Conservation (phyloP, 1,140 invertebrate genomes). For the Megalonaias nervosa region DNA sequence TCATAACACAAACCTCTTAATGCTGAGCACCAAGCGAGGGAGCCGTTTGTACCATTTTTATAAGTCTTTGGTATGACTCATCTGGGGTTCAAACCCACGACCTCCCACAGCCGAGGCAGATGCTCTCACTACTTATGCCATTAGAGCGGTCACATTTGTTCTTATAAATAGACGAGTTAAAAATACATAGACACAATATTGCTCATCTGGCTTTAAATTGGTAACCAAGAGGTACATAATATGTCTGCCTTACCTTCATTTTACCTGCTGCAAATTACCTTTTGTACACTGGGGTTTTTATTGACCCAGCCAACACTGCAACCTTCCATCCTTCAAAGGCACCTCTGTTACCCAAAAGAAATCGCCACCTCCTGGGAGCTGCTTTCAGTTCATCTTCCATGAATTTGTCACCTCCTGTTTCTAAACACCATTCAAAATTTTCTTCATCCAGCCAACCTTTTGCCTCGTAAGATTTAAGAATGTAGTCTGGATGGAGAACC, state of each 20-base stretch:
- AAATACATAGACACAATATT: background rate
- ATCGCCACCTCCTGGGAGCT: constrained; percentile 49
- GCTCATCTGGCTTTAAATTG: background rate
- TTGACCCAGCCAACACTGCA: constrained; percentile 46
- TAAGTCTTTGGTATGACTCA: no score
- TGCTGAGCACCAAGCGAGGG: no score
- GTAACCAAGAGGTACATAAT: background rate
- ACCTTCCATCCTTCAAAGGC: constrained; percentile 53
- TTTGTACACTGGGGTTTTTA: constrained; percentile 39
- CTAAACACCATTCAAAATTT: constrained; percentile 48
- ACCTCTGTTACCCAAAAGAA: constrained; percentile 21
- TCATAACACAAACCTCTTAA: no score
- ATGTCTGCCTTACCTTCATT: background rate
- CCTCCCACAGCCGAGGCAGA: no score
- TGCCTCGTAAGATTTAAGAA: constrained; percentile 27
- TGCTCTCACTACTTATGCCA: no score
- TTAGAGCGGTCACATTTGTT: no score
- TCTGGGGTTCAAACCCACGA: no score
- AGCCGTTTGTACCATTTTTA: no score
- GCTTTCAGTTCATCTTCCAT: constrained; percentile 19
- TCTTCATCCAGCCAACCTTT: constrained; percentile 48
- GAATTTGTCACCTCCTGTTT: background rate
- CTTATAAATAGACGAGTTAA: background rate
- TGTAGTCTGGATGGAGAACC: constrained; percentile 44
- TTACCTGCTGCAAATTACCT: constrained; percentile 30